phyloP scores from a whole-genome alignment of 92 coral and sea anemone genomes.

The Zoanthus sansibaricus region DNA sequence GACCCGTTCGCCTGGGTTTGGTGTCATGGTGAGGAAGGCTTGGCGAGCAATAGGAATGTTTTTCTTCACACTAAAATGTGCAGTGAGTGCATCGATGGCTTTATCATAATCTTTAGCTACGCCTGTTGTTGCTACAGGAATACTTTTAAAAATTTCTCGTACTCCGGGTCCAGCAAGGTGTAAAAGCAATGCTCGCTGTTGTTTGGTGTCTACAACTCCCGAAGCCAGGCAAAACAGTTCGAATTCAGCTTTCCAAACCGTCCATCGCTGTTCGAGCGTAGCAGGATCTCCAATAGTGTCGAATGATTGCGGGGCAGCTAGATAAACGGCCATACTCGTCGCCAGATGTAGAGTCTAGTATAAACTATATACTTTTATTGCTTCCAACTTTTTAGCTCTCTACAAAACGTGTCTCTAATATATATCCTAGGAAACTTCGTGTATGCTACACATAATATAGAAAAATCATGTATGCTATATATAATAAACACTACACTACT shows the following conservation, averaged over 20 bases:
- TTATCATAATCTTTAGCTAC: constrained; percentile 54
- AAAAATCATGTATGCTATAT: too few relatives aligned
- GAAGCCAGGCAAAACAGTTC: neutral
- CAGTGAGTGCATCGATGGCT: constrained; percentile 47
- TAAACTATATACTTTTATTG: too few relatives aligned
- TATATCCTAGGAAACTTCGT: too few relatives aligned
- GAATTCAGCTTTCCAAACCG: neutral
- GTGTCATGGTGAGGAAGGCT: constrained; percentile 46
- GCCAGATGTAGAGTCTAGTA: too few relatives aligned
- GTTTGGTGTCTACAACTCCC: constrained; percentile 36
- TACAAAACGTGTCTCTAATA: too few relatives aligned
- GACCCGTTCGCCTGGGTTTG: constrained; percentile 52
- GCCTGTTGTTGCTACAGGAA: constrained; percentile 39
- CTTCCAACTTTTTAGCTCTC: too few relatives aligned
- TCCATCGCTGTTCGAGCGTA: neutral
- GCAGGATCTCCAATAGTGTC: neutral
- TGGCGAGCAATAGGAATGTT: constrained; percentile 62
- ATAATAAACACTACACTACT: too few relatives aligned
- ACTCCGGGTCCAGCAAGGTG: constrained; percentile 65
- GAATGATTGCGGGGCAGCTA: neutral
- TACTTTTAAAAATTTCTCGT: constrained; percentile 42
- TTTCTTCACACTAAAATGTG: constrained; percentile 55
- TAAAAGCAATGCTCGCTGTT: constrained; percentile 48
- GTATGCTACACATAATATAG: too few relatives aligned
- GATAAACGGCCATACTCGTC: neutral